phyloP scores from a whole-genome alignment of 2,888 invertebrate species.

The Melanotus villosus region DNA sequence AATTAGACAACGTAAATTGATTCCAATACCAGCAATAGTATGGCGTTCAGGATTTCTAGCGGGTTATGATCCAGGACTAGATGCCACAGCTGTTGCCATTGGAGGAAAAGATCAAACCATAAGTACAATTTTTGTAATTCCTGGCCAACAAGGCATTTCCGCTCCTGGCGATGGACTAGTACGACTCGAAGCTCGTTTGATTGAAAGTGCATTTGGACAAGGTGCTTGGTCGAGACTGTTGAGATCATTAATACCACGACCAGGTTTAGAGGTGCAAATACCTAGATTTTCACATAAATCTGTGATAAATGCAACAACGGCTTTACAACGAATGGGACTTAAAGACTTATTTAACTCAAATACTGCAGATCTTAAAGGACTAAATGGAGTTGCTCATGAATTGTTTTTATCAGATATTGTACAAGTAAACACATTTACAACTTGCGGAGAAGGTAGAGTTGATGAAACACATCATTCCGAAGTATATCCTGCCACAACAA shows the following conservation, averaged over 20 bases:
- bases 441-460: slow-evolving; percentile 82
- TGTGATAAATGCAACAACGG: slow-evolving; percentile 84
- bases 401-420: slow-evolving; percentile 88
- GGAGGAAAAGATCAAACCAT: slow-evolving; percentile 80
- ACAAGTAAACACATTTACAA: slow-evolving; percentile 87
- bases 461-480: slow-evolving; percentile 85
- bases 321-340: slow-evolving; percentile 85
- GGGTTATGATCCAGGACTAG: slow-evolving; percentile 87
- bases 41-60: slow-evolving; percentile 84
- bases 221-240: slow-evolving; percentile 83
- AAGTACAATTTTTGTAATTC: slow-evolving; percentile 86
- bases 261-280: slow-evolving; percentile 85
- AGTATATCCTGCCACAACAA: slow-evolving; percentile 82
- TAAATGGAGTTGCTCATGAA: slow-evolving; percentile 85
- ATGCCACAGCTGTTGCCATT: slow-evolving; percentile 86
- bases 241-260: slow-evolving; percentile 80
- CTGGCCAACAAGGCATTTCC: slow-evolving; percentile 87
- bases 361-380: slow-evolving; percentile 85
- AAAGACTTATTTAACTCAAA: slow-evolving; percentile 83
- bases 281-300: slow-evolving; percentile 89
- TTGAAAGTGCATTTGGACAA: slow-evolving; percentile 77
- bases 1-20: slow-evolving; percentile 82
- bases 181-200: slow-evolving; percentile 79
- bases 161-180: slow-evolving; percentile 86
- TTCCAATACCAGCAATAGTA: slow-evolving; percentile 88